Base-by-base conservation (phyloP, 2,888 invertebrate species). In the Philereme vetulata region DNA sequence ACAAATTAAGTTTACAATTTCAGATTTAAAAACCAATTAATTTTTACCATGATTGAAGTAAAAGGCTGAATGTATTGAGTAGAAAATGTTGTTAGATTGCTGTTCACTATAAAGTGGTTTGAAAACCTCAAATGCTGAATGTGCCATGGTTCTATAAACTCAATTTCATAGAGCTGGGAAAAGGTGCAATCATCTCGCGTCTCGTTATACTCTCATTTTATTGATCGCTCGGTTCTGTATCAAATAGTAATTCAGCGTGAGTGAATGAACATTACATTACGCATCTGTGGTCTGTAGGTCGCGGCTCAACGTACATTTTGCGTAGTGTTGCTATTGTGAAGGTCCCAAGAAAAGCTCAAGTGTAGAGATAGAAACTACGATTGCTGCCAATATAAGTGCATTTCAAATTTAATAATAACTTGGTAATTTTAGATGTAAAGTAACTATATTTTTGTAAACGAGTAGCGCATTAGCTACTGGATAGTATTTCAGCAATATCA, bases 221-320 rank as follows among this genome's bases (percentile, higher is more conserved):
- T 51, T 21, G 45, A 7, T 51, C 35, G 11, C 8, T 50, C 44
- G 35, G 71, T 65, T 77, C 78, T 82, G 81, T 82, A 77, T 82
- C 78, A 68, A 69, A 55, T 70, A 68, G 68, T 58, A 61, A 63
- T 69, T 62, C 62, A 65, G 65, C 67, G 60, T 62, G 21, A 21
- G 60, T 62, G 21, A 21, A 21, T 21, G 21, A 21, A 21, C 21
- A 21, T 21, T 21, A 21, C 21, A 21, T 21, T 43, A 52, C 38
- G 34, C 45, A 48, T 50, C 46, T 45, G 59, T 58, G 64, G 51
- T 64, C 66, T 61, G 36, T 59, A 55, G 54, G 57, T 57, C 63
- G 58, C 66, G 52, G 56, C 63, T 65, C 51, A 35, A 61, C 21
- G 21, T 21, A 60, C 49, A 40, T 56, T 55, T 46, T 48, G 36